Evolutionary conservation across 2,113 vertebrate species (phyloP).

Genomic region (Oostethus manadensis): DNA sequence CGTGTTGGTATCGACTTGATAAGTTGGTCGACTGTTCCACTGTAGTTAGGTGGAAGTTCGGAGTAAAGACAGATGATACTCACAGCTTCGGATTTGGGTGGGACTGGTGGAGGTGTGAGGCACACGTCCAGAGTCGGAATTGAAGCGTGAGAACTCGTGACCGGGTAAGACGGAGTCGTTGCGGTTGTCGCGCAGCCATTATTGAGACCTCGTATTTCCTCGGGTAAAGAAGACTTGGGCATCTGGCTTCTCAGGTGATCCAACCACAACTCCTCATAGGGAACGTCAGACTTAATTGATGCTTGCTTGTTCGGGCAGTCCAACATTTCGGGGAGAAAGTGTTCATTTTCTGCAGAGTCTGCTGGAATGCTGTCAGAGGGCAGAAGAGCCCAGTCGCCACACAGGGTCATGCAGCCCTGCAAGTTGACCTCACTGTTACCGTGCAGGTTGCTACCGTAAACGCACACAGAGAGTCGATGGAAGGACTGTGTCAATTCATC

Average conservation of each 20-base stretch:
- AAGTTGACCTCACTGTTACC: conserved; percentile 95
- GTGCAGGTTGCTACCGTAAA: conserved; percentile 94
- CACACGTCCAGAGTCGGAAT: conserved; percentile 74
- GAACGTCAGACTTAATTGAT: conserved; percentile 78
- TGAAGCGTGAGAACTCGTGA: conserved; percentile 61
- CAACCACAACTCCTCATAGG: conserved; percentile 95
- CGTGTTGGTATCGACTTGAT: too few relatives aligned
- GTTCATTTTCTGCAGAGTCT: conserved; percentile 81
- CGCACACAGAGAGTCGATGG: conserved; percentile 92
- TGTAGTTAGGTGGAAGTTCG: background rate
- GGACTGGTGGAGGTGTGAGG: conserved; percentile 94
- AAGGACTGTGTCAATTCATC: conserved; percentile 97
- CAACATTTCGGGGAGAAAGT: conserved; percentile 80
- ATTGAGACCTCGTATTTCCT: conserved; percentile 69
- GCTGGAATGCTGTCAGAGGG: conserved; percentile 78
- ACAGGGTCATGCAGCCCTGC: conserved; percentile 86
- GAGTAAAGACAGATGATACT: conserved; percentile 60
- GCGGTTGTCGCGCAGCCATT: conserved; percentile 64
- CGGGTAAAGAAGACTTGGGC: conserved; percentile 52
- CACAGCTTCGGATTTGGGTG: conserved; percentile 99
- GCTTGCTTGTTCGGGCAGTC: conserved; percentile 68
- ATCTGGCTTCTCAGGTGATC: conserved; percentile 76
- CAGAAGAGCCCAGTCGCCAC: conserved; percentile 82
- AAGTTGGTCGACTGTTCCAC: too few relatives aligned
- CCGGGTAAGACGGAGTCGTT: conserved; percentile 62